These are phyloP conservation scores for Tolypeutes matacus DNA, from an alignment of 2,797 vertebrate genomes.

Conservation along the genomic window DNA sequence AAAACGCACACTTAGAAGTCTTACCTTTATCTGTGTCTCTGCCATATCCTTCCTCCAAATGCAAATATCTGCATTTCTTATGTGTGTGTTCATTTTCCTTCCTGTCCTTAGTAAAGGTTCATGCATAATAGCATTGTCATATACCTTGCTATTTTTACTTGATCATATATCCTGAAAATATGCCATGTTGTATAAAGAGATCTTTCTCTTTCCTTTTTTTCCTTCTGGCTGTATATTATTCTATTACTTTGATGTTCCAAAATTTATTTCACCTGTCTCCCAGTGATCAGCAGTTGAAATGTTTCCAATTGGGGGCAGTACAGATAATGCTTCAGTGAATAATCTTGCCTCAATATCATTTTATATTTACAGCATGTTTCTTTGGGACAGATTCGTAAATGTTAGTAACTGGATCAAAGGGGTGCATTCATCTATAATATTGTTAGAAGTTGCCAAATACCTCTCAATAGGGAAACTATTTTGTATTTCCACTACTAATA, in stretches of 20 bases:
- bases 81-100: neutral
- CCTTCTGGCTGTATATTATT: neutral
- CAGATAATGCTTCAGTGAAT: neutral
- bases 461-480: constrained; percentile 18
- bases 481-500: constrained; percentile 4
- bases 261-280: neutral
- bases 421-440: neutral
- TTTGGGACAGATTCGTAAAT: constrained; percentile 15
- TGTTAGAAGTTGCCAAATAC: constrained; percentile 6
- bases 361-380: neutral
- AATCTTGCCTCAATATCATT: neutral
- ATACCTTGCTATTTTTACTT: neutral
- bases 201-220: neutral
- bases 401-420: neutral
- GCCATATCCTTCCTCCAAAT: neutral
- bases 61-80: too few relatives aligned
- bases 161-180: neutral
- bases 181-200: neutral
- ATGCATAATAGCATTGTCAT: neutral
- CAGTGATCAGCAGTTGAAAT: neutral
- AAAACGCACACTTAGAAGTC: neutral
- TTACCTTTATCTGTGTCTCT: neutral
- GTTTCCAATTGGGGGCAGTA: neutral
- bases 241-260: constrained; percentile 23
- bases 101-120: neutral